Percentiles rank a stretch among this genome's conserved stretches.
Conservation (phyloP, 1,140 invertebrate species). For the Pseudomyrmex sp. region DNA sequence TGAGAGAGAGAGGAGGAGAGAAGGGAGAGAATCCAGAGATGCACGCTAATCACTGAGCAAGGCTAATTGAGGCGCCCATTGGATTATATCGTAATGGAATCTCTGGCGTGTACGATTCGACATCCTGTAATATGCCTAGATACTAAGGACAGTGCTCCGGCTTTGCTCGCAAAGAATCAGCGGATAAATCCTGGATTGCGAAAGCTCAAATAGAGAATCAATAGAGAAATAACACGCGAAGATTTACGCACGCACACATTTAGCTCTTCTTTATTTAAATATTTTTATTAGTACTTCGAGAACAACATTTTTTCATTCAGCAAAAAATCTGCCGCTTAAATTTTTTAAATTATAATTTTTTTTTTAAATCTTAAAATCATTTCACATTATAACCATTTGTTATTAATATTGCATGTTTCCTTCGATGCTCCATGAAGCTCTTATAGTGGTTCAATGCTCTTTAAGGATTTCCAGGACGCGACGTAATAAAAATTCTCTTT, state of each 20-base stretch:
- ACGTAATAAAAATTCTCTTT: slow-evolving; percentile 2
- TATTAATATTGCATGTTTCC: slow-evolving; percentile 7
- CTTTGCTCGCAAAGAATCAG: slow-evolving; percentile 8
- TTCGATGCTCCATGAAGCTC: neutral
- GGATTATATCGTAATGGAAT: slow-evolving; percentile 82
- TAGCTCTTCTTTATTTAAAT: slow-evolving; percentile 3
- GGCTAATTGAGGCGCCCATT: slow-evolving; percentile 81
- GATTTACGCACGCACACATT: neutral
- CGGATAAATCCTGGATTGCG: neutral
- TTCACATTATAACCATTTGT: neutral
- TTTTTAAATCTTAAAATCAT: neutral
- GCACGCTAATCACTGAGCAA: slow-evolving; percentile 80
- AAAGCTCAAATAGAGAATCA: neutral
- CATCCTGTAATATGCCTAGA: slow-evolving; percentile 35
- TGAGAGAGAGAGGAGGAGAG: slow-evolving; percentile 11
- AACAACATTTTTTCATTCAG: neutral
- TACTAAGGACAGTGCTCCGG: slow-evolving; percentile 18
- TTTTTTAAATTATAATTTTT: neutral
- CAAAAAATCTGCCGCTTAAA: neutral
- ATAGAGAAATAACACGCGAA: neutral
- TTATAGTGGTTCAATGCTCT: neutral
- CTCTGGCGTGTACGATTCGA: slow-evolving; percentile 69
- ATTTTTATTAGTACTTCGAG: neutral
- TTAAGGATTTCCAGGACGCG: slow-evolving; percentile 2
- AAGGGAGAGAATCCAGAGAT: slow-evolving; percentile 25